Evolutionary conservation across 92 coral and sea anemone genomes (phyloP), one percentile per base, ranked within the genome.

Genomic region (Epizoanthus ramosus): DNA sequence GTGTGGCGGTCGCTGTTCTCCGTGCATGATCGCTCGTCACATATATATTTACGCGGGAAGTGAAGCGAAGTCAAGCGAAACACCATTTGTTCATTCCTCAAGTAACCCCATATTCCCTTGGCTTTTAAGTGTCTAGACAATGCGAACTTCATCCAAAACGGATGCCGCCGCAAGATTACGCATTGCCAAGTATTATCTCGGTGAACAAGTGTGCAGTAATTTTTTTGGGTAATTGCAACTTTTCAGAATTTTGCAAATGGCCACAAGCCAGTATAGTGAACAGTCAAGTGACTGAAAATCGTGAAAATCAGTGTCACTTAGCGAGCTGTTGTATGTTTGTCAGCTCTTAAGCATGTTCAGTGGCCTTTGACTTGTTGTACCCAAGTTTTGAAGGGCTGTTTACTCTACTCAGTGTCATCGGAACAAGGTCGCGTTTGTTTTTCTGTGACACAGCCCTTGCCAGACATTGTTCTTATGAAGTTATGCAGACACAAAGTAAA

Each of bases 61-160:
- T 23, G n/a, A 45, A 23, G 50, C 17, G 64, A 76, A 61, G 35
- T 59, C 17, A 18, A 52, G 28, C 53, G 43, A 21, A 23, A 59
- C 70, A 8, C 19, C 28, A 16, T 18, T 31, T 75, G 53, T 9
- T 58, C 52, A 50, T 50, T 50, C 54, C 54, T 10, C 15, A 50
- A 10, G 15, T 50, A 50, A 50, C 16, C 8, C 15, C 15, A 50
- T 10, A 12, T 50, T 50, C 54, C 16, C 15, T 16, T 50, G 54
- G 54, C 54, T 50, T 50, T 77, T 18, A 10, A 77, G 6, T 13
- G 82, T 77, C 82, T 77, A 77, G 82, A 77, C 82, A 77, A 5
- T 3, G 57, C 82, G 15, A 41, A 31, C 10, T 6, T 9, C 28
- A 37, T 21, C 22, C 43, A 21, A 6, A 41, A 52, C 82, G 82